Evolutionary conservation across 2,888 invertebrate genomes (phyloP), one percentile per base, ranked within the genome.

Genomic region (Apamea crenata): DNA sequence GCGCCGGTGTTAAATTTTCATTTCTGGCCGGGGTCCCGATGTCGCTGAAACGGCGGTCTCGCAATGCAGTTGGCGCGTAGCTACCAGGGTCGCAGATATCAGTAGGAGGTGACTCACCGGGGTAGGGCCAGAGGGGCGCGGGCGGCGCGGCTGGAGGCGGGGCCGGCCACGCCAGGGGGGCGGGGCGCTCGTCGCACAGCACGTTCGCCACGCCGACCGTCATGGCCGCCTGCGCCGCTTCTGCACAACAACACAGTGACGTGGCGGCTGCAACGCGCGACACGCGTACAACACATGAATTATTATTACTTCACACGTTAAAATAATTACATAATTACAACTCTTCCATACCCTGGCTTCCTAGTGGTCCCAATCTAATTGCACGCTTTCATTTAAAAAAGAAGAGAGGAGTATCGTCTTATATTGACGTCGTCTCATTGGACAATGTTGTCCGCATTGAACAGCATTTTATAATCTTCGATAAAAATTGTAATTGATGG

Each of bases 81-180:
- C 93, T 97, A 97, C 96, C 95, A 97, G 96, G 96, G 93, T 92
- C 93, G 91, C 96, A 97, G 94, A 89, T 91, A 88, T 87, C 67
- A 68, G 87, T 81, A 91, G 95, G 95, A 97, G 98, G 97, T 95
- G 90, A 89, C 96, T 96, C 93, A 96, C 96, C 97, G 97, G 98
- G 98, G 97, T 98, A 98, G 96, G 98, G 98, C 98, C 98, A 98
- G 93, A 98, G 97, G 78, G 98, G 97, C 76, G 98, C 97, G 93
- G 98, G 97, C 93, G 98, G 97, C 90, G 98, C 96, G 91, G 93
- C 97, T 90, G 95, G 95, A 92, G 95, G 97, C 92, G 95, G 97
- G 88, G 97, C 97, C 91, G 95, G 97, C 96, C 95, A 97, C 95
- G 97, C 97, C 94, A 96, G 95, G 71, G 96, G 97, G 93, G 97